Conservation (phyloP, 1,140 invertebrate species). For the Lepidurus arcticus region DNA sequence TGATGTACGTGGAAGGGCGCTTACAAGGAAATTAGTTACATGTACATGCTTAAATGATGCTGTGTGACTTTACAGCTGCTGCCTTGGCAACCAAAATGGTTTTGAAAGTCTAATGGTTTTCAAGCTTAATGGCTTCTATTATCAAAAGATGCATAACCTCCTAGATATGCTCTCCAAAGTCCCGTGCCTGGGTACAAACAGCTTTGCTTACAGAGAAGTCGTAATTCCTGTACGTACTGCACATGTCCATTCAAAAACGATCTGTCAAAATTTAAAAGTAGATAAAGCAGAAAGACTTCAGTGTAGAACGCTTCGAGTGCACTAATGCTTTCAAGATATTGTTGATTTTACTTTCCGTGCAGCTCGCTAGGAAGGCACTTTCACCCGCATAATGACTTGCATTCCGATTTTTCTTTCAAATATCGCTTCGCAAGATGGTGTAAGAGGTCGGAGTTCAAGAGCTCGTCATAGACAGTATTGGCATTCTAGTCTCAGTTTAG, state of each 20-base stretch:
- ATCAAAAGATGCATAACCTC: not conserved
- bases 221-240: not conserved
- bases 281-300: too few relatives aligned
- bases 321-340: too few relatives aligned
- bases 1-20: slow-evolving; percentile 29
- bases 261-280: too few relatives aligned
- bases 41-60: too few relatives aligned
- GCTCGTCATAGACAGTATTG: not conserved
- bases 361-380: too few relatives aligned
- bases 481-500: not conserved
- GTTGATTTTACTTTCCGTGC: too few relatives aligned
- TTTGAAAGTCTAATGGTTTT: slow-evolving; percentile 34
- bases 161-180: not conserved
- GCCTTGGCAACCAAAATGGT: not conserved
- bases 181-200: not conserved
- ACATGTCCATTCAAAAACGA: too few relatives aligned
- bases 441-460: not conserved
- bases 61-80: not conserved
- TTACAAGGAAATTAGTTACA: too few relatives aligned
- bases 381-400: too few relatives aligned
- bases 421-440: too few relatives aligned
- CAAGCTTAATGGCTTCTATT: not conserved
- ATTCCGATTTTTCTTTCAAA: too few relatives aligned
- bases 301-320: too few relatives aligned
- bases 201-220: not conserved